phyloP scores from a whole-genome alignment of 2,113 vertebrate species.

The Malurus alboscapulatus region DNA sequence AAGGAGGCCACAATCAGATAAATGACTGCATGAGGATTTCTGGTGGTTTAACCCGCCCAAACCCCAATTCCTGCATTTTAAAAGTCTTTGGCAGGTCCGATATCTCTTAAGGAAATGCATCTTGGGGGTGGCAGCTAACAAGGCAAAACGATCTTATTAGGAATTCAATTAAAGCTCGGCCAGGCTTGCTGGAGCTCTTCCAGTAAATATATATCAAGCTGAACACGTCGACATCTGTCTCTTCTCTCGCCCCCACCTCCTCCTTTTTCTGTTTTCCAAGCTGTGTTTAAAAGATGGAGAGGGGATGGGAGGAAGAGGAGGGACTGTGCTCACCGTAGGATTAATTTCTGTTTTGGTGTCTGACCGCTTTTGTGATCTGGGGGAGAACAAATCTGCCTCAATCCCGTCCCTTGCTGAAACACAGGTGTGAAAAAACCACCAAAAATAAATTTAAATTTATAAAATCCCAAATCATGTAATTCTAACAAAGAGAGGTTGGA shows the following conservation, averaged over 20 bases:
- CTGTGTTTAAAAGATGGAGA: neutral
- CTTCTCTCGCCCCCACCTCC: neutral
- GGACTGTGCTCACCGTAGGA: fast-evolving
- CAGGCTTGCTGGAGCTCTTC: neutral
- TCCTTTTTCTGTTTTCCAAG: neutral
- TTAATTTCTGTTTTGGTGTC: neutral
- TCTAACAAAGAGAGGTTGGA: neutral
- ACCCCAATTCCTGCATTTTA: neutral
- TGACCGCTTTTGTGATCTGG: neutral
- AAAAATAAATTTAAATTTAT: no score
- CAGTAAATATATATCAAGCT: neutral
- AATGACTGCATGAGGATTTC: neutral
- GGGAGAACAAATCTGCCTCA: fast-evolving
- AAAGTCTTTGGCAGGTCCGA: neutral
- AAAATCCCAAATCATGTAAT: neutral
- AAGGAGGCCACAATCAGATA: neutral
- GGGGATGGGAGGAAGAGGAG: neutral
- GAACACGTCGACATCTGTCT: neutral
- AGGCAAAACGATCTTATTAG: constrained; percentile 9
- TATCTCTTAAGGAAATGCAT: constrained; percentile 14
- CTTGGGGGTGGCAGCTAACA: neutral
- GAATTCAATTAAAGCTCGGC: neutral
- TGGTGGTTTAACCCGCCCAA: neutral
- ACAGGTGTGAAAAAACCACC: neutral
- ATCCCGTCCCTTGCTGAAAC: fast-evolving